Percentiles rank a stretch among this genome's conserved stretches.
Conservation (phyloP, 64 coral and sea anemone species). For the Stichodactyla helianthus region DNA sequence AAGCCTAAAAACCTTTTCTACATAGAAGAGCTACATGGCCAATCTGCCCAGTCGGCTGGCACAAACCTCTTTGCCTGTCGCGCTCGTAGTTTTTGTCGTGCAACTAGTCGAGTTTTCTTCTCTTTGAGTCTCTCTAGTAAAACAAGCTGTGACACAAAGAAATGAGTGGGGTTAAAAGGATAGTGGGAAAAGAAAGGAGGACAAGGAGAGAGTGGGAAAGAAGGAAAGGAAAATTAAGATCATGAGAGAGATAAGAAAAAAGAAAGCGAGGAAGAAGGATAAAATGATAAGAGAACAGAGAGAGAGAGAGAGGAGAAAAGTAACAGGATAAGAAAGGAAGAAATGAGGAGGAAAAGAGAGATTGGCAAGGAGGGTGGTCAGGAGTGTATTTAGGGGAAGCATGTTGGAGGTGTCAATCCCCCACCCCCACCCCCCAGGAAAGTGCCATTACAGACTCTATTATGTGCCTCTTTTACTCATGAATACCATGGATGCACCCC, state of each 20-base stretch:
- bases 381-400: too few relatives aligned
- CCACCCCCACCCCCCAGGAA: too few relatives aligned
- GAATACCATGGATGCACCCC: too few relatives aligned
- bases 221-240: not conserved
- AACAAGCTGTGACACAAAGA: conserved; percentile 34
- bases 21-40: not conserved
- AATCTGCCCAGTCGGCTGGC: conserved; percentile 20
- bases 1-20: not conserved
- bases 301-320: not conserved
- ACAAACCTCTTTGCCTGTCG: conserved; percentile 91
- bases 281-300: not conserved
- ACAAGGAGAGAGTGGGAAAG: not conserved
- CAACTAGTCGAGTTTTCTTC: conserved; percentile 52
- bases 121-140: conserved; percentile 80
- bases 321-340: too few relatives aligned
- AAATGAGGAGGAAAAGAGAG: too few relatives aligned
- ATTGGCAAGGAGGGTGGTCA: too few relatives aligned
- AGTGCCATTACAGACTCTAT: too few relatives aligned
- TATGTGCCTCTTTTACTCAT: too few relatives aligned
- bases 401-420: too few relatives aligned
- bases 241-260: not conserved
- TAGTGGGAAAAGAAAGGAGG: not conserved
- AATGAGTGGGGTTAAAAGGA: not conserved
- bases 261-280: not conserved
- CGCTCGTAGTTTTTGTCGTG: conserved; percentile 55